Base-by-base conservation (phyloP, 2,113 vertebrate species). In the Grallaria varia region DNA sequence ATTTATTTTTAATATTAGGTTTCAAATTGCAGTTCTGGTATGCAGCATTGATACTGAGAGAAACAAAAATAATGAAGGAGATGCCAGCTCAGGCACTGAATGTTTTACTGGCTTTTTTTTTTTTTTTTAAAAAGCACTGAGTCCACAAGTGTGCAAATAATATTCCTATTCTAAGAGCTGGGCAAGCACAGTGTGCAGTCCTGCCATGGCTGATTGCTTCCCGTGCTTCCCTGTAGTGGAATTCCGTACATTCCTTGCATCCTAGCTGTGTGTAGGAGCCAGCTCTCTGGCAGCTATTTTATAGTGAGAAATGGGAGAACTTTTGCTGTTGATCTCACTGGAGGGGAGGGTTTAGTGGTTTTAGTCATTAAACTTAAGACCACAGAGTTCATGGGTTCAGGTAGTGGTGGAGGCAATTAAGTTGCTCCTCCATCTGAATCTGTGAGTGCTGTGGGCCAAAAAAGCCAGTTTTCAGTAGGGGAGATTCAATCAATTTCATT, bases 181-280 rank as follows among this genome's bases (percentile, higher is more conserved):
- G 39, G 49, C 87, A 75, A 69, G 47, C 39, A 40, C 30, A n/a
- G 40, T 35, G 42, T 66, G 68, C 52, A 62, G 44, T 84, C 49
- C 42, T 72, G 14, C 59, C 55, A 19, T 91, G 75, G 72, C 50
- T 80, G 42, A 35, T 35, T 30, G 80, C 84, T 93, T 92, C 64
- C 79, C 6, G 0, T 63, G 35, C 75, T 75, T 89, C 53, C 84
- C 75, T 84, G 47, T 50, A 88, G 87, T 84, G 60, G 62, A 88
- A 95, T 96, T 96, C 90, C 92, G 81, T 58, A 60, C 79, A 71
- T 95, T 93, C 85, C 71, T 91, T 69, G 59, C 59, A 83, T 90
- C 87, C 67, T 72, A 71, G 50, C 33, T 67, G 23, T 5, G 2
- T 69, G 68, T 47, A 55, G 67, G 44, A 83, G 50, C 52, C 76